phyloP scores from a whole-genome alignment of 2,113 vertebrate genomes.

The Ammodytes dubius region DNA sequence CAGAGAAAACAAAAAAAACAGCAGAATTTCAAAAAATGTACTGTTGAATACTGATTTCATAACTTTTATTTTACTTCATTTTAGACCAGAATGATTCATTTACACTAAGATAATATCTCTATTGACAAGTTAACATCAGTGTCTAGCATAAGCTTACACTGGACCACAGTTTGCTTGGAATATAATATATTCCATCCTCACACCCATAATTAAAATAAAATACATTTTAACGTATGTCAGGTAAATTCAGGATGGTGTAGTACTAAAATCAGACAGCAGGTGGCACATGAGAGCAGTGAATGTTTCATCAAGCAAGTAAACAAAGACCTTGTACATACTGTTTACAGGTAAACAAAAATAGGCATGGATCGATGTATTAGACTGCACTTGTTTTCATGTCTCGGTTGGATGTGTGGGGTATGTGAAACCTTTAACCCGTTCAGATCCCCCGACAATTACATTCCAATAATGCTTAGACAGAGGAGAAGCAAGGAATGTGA shows the following conservation, averaged over 20 bases:
- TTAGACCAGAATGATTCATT: neutral
- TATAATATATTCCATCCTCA: neutral
- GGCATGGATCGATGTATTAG: neutral
- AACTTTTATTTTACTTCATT: neutral
- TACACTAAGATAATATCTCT: neutral
- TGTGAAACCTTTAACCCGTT: neutral
- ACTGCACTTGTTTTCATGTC: neutral
- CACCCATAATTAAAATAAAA: neutral
- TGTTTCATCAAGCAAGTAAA: slow-evolving; percentile 30
- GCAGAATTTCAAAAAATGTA: neutral
- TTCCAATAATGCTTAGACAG: too few species aligned
- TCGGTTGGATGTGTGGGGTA: neutral
- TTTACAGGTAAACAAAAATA: slow-evolving; percentile 27
- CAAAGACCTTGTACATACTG: slow-evolving; percentile 24
- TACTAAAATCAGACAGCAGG: slow-evolving; percentile 70
- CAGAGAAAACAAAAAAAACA: too few species aligned
- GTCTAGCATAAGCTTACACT: neutral
- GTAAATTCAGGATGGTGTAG: slow-evolving; percentile 1
- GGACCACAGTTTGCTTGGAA: neutral
- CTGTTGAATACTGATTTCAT: neutral
- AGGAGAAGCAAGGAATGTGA: too few species aligned
- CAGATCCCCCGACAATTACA: too few species aligned
- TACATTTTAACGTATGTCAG: neutral
- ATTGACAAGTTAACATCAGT: neutral
- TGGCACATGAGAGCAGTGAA: slow-evolving; percentile 52